Evolutionary conservation across 2,888 invertebrate genomes (phyloP), one percentile per base, ranked within the genome.

Genomic region (Macrophya alboannulata): DNA sequence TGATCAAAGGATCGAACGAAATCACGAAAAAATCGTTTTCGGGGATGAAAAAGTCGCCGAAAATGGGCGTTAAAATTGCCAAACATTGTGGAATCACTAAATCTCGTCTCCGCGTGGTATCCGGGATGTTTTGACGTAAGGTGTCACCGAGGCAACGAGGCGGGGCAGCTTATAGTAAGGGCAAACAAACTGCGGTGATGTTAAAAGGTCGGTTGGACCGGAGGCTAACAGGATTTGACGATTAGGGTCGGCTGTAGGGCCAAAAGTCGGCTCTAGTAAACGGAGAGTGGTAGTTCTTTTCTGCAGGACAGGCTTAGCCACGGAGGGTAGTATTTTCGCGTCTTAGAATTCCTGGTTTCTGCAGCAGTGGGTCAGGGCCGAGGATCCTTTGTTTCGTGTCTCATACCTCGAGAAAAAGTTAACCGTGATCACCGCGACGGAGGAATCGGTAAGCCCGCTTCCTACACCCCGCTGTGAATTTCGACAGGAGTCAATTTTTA

Each of bases 401-500:
- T 21, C 40, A 21, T 37, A 68, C 68, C 68, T 37, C 4, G 1
- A 37, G 31, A 68, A 68, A 68, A 68, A 68, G 4, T 68, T 37
- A 15, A 37, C 68, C 31, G 37, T 68, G 68, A 68, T 68, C 37
- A 68, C 31, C 37, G 68, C 68, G 37, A 68, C 68, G 68, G 68
- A 37, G 15, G 68, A 68, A 68, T 68, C 6, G 21, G 68, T 21
- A 37, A 68, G 68, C 68, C 31, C 68, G 31, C 37, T 37, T 21
- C 15, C 43, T 31, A 77, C 37, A 25, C 45, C 82, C 82, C n/a
- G 68, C 82, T 68, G 68, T 45, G 82, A 68, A 83, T 83, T 83
- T 68, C 25, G 82, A 83, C 82, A 83, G 82, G 82, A 83, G 82
- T 83, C 82, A 83, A 83, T 83, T 65, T 83, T 83, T 83, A 83